A percentile compares a stretch with the other conserved stretches of the same genome.
Conservation (phyloP, 2,113 vertebrate species). For the Chiloscyllium plagiosum region DNA sequence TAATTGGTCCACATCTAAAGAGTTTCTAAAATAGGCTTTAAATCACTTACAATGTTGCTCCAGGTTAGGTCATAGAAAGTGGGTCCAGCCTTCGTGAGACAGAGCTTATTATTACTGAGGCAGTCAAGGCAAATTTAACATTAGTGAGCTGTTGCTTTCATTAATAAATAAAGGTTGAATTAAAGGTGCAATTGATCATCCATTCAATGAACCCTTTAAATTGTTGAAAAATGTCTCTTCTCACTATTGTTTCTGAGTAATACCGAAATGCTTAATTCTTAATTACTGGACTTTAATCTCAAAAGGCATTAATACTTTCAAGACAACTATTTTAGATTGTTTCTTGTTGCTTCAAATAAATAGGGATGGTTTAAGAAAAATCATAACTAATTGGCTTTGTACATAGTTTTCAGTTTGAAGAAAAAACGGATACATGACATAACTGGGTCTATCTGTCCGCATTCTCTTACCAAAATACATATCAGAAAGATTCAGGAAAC, state of each 20-base stretch:
- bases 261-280: background rate
- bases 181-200: background rate
- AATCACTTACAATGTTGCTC: background rate
- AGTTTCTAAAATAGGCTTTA: background rate
- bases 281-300: background rate
- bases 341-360: background rate
- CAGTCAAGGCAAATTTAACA: background rate
- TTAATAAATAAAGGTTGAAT: background rate
- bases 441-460: background rate
- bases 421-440: background rate
- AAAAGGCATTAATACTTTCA: background rate
- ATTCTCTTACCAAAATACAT: background rate
- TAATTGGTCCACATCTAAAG: background rate
- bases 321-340: background rate
- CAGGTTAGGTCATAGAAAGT: background rate
- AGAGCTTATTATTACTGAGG: background rate
- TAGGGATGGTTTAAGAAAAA: background rate
- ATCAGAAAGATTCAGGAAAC: background rate
- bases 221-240: background rate
- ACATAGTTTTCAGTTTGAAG: background rate
- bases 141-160: background rate
- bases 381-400: background rate
- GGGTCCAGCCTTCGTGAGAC: background rate
- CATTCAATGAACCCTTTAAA: background rate
- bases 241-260: background rate